Evolutionary conservation across 2,888 invertebrate genomes (phyloP), one percentile per base, ranked within the genome.

Genomic region (Andricus curvator): DNA sequence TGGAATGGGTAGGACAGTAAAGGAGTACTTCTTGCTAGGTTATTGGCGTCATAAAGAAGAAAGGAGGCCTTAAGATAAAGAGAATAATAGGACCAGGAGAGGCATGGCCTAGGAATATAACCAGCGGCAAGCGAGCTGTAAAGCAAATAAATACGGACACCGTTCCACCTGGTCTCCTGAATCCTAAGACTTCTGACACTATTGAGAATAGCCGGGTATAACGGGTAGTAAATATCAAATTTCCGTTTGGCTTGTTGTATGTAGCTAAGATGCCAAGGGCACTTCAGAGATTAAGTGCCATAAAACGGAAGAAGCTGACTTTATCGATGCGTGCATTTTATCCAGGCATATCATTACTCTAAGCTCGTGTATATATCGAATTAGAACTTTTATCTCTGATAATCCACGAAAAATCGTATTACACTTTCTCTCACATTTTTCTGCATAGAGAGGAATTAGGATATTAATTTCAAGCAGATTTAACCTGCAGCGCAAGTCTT

Each of bases 191-290:
- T 74, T 74, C 74, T 60, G 74, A 60, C 74, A 74, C 56, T 74
- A 74, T 74, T 74, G 56, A 56, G 74, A 74, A 74, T n/a, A 74
- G 56, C 33, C 22, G 17, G 33, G 56, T 74, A 74, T 60, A 74
- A 74, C 74, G 56, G 74, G 22, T 74, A 56, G 74, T 74, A 74
- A 74, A 74, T 74, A 74, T 74, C 74, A 74, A 74, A 74, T 74
- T 74, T 74, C 74, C 56, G 74, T 74, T 74, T 74, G 20, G 22
- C 56, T 74, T 74, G 74, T 74, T 74, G 56, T 74, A 56, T 74
- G n/a, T 56, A 74, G 33, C 29, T 11, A 56, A 5, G 56, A 74
- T 60, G 56, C 74, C 74, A 74, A 74, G 74, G 74, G 74, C 74
- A 74, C 56, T 74, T 20, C 74, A 56, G n/a, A 74, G 74, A 74